A percentile compares a stretch with the other conserved stretches of the same genome.
Evolutionary conservation across 2,797 vertebrate species (phyloP).

Genomic region (Staurois parvus): DNA sequence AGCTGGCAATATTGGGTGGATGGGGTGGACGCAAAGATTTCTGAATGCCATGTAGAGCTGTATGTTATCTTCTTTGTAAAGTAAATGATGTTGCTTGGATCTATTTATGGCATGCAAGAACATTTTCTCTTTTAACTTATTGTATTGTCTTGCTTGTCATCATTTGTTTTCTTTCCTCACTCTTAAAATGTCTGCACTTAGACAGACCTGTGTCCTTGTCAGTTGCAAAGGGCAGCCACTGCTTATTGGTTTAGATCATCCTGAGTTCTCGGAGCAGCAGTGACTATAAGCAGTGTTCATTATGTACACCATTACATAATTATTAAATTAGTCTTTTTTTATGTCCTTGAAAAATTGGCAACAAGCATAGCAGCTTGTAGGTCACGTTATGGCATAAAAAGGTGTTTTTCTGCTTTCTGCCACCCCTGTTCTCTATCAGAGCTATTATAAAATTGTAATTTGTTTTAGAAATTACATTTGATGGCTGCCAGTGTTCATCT

Average conservation of each 20-base stretch:
- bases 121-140: not conserved
- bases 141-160: not conserved
- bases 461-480: slow-evolving; percentile 41
- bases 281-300: not conserved
- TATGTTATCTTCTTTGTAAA: no score
- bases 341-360: slow-evolving; percentile 13
- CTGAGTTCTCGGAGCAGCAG: not conserved
- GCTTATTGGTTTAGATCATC: not conserved
- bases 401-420: slow-evolving; percentile 5
- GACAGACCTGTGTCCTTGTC: not conserved
- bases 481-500: slow-evolving; percentile 44
- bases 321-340: slow-evolving; percentile 33
- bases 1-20: no score
- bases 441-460: slow-evolving; percentile 38
- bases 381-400: slow-evolving; percentile 26
- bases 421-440: slow-evolving; percentile 7
- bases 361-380: slow-evolving; percentile 14
- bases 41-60: no score
- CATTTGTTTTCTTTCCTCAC: no score
- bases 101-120: no score
- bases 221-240: not conserved
- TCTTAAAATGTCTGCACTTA: no score
- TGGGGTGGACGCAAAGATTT: no score
- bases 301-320: slow-evolving; percentile 6
- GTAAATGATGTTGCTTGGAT: no score